phyloP scores from a whole-genome alignment of 2,888 invertebrate species.

The Orthosia gracilis region DNA sequence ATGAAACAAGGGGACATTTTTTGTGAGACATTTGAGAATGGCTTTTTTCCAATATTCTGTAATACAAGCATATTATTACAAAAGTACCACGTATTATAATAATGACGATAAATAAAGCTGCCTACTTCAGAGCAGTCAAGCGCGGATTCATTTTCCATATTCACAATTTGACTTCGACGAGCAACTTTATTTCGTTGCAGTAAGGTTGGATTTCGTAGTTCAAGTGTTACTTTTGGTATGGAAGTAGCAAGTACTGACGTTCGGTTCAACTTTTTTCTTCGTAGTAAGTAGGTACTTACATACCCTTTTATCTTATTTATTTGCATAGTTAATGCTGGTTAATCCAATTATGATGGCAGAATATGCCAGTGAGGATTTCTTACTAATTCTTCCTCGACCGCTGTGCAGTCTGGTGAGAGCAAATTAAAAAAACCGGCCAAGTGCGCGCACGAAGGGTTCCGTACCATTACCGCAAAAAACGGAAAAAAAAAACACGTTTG shows the following conservation, averaged over 20 bases:
- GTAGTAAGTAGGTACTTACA: too few species aligned
- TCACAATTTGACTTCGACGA: neutral
- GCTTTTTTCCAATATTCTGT: neutral
- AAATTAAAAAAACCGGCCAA: too few species aligned
- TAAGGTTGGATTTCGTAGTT: constrained; percentile 1
- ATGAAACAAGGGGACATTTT: constrained; percentile 5
- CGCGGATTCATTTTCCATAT: neutral
- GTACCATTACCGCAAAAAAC: too few species aligned
- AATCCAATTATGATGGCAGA: constrained; percentile 27
- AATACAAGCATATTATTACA: neutral
- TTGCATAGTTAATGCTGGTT: neutral
- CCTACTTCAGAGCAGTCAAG: neutral
- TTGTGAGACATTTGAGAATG: neutral
- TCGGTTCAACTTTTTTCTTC: constrained; percentile 5
- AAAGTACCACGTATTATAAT: neutral
- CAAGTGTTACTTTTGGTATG: neutral
- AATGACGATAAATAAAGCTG: neutral
- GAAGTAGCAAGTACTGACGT: constrained; percentile 8
- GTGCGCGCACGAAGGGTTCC: too few species aligned
- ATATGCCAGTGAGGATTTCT: constrained; percentile 25
- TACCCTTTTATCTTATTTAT: too few species aligned
- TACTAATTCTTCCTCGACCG: constrained; percentile 13
- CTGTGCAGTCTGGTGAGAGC: neutral
- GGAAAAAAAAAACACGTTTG: too few species aligned
- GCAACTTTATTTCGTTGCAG: neutral